These are phyloP conservation scores for Drosophila subobscura DNA, from an alignment of 1,140 invertebrate species.

Conservation along the genomic window DNA sequence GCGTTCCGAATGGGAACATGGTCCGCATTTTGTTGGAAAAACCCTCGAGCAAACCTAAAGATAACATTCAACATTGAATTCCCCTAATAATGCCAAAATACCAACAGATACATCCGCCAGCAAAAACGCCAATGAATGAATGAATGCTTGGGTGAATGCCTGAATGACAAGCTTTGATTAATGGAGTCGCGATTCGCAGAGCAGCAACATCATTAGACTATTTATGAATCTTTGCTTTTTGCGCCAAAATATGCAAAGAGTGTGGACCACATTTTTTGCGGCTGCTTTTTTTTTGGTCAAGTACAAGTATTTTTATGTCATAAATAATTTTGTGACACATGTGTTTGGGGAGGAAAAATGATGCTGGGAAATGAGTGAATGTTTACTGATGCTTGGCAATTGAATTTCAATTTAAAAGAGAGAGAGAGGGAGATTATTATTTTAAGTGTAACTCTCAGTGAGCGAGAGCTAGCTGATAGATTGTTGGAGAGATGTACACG, in stretches of 20 bases:
- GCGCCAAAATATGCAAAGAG: slow-evolving; percentile 36
- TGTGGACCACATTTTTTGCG: slow-evolving; percentile 28
- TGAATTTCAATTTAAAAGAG: too few relatives aligned
- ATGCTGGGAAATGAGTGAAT: not conserved
- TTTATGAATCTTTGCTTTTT: slow-evolving; percentile 35
- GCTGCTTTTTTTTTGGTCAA: slow-evolving; percentile 10
- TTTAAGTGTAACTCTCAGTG: too few relatives aligned
- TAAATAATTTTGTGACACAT: slow-evolving; percentile 37
- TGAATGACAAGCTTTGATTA: slow-evolving; percentile 73
- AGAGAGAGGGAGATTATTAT: too few relatives aligned
- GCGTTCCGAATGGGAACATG: slow-evolving; percentile 4
- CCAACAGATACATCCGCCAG: slow-evolving; percentile 58
- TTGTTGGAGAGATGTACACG: too few relatives aligned
- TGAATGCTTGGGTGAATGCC: slow-evolving; percentile 46
- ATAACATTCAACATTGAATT: slow-evolving; percentile 43
- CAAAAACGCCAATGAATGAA: slow-evolving; percentile 23
- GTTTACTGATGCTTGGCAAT: too few relatives aligned
- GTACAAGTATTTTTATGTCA: slow-evolving; percentile 16
- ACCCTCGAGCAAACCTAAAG: slow-evolving; percentile 35
- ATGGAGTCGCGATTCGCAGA: slow-evolving; percentile 43
- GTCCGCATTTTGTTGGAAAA: slow-evolving; percentile 24
- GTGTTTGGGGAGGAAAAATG: not conserved
- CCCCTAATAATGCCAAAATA: slow-evolving; percentile 44
- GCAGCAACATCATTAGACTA: slow-evolving; percentile 69
- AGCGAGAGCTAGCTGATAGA: too few relatives aligned